Evolutionary conservation across 2,797 vertebrate genomes (phyloP), one percentile per base, ranked within the genome.

Genomic region (Enteromius trimaculatus): DNA sequence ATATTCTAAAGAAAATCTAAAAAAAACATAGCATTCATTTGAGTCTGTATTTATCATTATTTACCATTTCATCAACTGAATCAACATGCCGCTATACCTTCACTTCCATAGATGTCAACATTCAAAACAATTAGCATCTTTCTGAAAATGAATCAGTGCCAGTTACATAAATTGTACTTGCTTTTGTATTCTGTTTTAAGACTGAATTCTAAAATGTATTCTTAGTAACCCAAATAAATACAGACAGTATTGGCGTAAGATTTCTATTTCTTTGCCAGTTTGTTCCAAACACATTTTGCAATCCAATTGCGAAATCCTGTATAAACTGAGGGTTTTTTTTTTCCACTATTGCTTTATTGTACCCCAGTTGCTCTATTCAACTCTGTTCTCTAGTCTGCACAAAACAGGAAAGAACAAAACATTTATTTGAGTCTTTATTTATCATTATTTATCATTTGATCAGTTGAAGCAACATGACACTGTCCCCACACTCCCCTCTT

Each of bases 341-440:
- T 62, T 7, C 53, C 79, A 77, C 79, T 39, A 75, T 81, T 81
- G 58, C 60, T 84, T 86, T 64, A 88, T 84, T 87, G 79, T 84
- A 71, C 80, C 81, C 37, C 11, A 70, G 77, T 71, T 85, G 85
- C 64, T 53, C 78, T 83, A 77, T 84, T 84, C 78, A 86, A 77
- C 74, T 78, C 72, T 17, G 44, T 83, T 51, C 77, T 82, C 68
- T 80, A 81, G 75, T 82, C 82, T 69, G 65, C 62, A 81, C 39
- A 65, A 65, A 34, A 65, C 34, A 7, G 29, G 79, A 82, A 34
- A 81, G 39, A 65, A 65, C 16, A 65, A 65, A 75, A 69, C 47
- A 77, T 89, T 85, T 87, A 80, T 84, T 80, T 84, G 76, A 79
- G 65, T 58, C n/a, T 11, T 23, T 70, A 47, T 77, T 83, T 72